Evolutionary conservation across 1,140 invertebrate genomes (phyloP).

Genomic region (Drosophila setifemur): DNA sequence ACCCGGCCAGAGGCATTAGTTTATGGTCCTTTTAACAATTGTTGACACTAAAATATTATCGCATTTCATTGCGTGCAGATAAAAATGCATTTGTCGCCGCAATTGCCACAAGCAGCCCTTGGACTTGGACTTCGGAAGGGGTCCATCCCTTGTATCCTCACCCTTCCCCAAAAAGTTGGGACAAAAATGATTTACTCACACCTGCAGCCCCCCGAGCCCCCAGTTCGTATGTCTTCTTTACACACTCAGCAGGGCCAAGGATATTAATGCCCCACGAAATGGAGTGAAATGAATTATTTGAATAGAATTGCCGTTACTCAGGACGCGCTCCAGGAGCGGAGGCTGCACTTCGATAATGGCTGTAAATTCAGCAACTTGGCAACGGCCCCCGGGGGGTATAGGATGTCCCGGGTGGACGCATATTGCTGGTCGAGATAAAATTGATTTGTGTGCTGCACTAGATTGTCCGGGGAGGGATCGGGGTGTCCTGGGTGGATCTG

Average conservation of each 20-base stretch:
- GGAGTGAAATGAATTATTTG: slow-evolving; percentile 82
- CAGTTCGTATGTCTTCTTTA: slow-evolving; percentile 79
- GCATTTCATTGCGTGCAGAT: slow-evolving; percentile 81
- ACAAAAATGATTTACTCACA: slow-evolving; percentile 78
- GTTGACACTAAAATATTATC: slow-evolving; percentile 82
- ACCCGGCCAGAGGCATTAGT: slow-evolving; percentile 58
- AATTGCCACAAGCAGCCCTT: slow-evolving; percentile 71
- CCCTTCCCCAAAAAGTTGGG: slow-evolving; percentile 18
- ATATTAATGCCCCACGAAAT: slow-evolving; percentile 80
- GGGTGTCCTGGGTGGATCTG: background rate
- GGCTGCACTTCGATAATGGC: slow-evolving; percentile 74
- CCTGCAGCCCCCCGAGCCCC: slow-evolving; percentile 38
- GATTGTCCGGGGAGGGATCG: background rate
- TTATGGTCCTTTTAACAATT: slow-evolving; percentile 82
- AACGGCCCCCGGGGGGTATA: slow-evolving; percentile 1
- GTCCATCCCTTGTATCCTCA: too few species aligned
- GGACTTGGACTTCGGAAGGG: too few species aligned
- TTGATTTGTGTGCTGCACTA: slow-evolving; percentile 74
- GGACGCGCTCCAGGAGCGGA: slow-evolving; percentile 21
- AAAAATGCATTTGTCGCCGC: slow-evolving; percentile 81
- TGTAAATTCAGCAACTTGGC: slow-evolving; percentile 69
- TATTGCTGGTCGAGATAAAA: slow-evolving; percentile 79
- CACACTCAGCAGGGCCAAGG: slow-evolving; percentile 70
- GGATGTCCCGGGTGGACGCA: slow-evolving; percentile 49
- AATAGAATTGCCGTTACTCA: slow-evolving; percentile 77